Evolutionary conservation across 2,888 invertebrate genomes (phyloP), one percentile per base, ranked within the genome.

Genomic region (Pegoplata infirma): DNA sequence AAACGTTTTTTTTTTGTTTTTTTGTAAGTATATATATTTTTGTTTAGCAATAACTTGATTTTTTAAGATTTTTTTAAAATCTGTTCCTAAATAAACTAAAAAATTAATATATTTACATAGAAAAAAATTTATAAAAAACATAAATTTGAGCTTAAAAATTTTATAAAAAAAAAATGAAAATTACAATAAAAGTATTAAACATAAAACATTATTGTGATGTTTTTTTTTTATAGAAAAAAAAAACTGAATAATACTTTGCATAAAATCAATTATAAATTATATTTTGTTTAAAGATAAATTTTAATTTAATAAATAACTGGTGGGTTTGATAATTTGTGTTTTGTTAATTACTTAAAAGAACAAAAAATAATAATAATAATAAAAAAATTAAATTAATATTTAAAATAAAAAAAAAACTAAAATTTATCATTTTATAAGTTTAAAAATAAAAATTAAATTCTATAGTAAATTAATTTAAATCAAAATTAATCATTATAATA

Each of bases 231-330:
- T 53, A 16, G 19, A 47, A 47, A 3, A 28, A 10, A 51, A 47
- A 14, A 23, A 25, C 51, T 51, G 64, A 58, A 80, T 77, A 80
- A 74, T 72, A 75, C 72, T 72, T 73, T n/a, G n/a, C n/a, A n/a
- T n/a, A n/a, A n/a, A n/a, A n/a, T n/a, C 17, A 68, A 73, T 63
- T 58, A 63, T 17, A 68, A 53, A 68, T 64, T 66, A 53, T 61
- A 66, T 49, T 32, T 71, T 32, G 56, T 66, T 59, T 28, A 44
- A 12, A 53, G 28, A 36, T 47, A 64, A 63, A 40, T 40, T n/a
- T 47, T 58, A 80, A 73, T 69, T 76, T 69, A 77, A 76, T 76
- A 81, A 80, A 76, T 79, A 80, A 82, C 81, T 80, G 80, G 80
- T 81, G 81, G 80, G 80, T 80, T 78, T 76, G 78, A 74, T 72